Evolutionary conservation across 2,888 invertebrate genomes (phyloP), one percentile per base, ranked within the genome.

Genomic region (Therioaphis trifolii): DNA sequence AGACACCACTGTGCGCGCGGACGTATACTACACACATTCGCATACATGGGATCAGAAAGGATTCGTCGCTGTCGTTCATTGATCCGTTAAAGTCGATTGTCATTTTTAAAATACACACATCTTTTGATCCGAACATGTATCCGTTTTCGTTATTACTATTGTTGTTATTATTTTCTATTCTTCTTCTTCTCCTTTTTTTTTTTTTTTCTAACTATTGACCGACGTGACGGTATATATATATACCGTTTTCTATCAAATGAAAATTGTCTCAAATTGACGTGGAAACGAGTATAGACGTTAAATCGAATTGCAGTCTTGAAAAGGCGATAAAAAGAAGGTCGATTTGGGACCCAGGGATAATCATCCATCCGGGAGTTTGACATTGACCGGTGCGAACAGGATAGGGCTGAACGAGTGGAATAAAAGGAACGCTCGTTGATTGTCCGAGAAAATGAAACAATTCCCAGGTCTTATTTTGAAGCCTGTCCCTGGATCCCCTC

Each of bases 381-480:
- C 82, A 52, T 82, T 82, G 82, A 82, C 82, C 82, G 82, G 82
- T 82, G 74, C 74, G 72, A 82, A 63, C 80, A 71, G 49, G 58
- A 61, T 58, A 46, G 55, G 80, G 46, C 72, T 12, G 80, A 71
- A 74, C 52, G 82, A 35, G 82, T 74, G 82, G 74, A 74, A 80
- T 82, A 82, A 82, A 82, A 82, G 74, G 82, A 82, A 66, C 72
- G 74, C 74, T 82, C 82, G 86, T 86, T 86, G 86, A 86, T 86
- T 86, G 86, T 85, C 85, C 78, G 85, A 85, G 85, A 86, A 86
- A 86, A 86, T 86, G 86, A 86, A 86, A 86, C 86, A 86, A 86
- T 86, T 86, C 86, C 86, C 86, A 86, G 85, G 86, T 85, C 86
- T 86, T 86, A 86, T 86, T 86, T 86, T 85, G 86, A 85, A 82